Conservation (phyloP, 35 echinoderm and acorn worm genomes). For the Chiridota heheva region DNA sequence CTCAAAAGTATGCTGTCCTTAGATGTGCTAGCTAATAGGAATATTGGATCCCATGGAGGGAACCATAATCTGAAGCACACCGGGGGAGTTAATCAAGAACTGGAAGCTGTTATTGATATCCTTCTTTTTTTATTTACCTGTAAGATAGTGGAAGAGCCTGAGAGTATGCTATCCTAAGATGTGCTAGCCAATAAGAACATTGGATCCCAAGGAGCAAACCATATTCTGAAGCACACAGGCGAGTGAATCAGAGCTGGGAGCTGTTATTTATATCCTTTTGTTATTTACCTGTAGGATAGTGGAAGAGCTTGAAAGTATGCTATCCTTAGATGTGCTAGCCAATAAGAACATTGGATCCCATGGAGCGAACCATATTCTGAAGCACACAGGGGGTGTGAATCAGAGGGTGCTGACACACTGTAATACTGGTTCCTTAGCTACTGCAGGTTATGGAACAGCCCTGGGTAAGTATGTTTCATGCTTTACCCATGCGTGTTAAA, state of each 20-base stretch:
- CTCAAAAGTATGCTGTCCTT: constrained; percentile 50
- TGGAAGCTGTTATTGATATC: neutral
- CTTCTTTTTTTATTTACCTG: neutral
- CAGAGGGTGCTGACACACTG: constrained; percentile 81
- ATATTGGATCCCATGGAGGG: constrained; percentile 65
- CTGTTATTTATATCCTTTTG: neutral
- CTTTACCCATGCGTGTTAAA: no score
- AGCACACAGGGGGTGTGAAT: constrained; percentile 7
- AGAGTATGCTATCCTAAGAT: constrained; percentile 52
- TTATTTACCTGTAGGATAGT: constrained; percentile 58
- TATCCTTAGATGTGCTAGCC: constrained; percentile 43
- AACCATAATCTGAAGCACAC: constrained; percentile 37
- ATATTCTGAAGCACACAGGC: constrained; percentile 27
- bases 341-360: constrained; percentile 74
- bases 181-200: constrained; percentile 52
- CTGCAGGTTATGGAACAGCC: constrained; percentile 96
- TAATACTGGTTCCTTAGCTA: constrained; percentile 93
- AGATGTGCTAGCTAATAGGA: constrained; percentile 49
- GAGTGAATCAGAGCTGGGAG: constrained; percentile 1
- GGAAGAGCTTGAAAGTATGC: constrained; percentile 68
- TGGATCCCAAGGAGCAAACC: constrained; percentile 61
- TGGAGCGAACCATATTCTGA: constrained; percentile 73
- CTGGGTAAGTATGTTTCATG: constrained; percentile 45
- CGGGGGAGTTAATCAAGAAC: neutral
- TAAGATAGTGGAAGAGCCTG: constrained; percentile 66